Conservation (phyloP, 2,888 invertebrate genomes). For the Hypena proboscidalis region DNA sequence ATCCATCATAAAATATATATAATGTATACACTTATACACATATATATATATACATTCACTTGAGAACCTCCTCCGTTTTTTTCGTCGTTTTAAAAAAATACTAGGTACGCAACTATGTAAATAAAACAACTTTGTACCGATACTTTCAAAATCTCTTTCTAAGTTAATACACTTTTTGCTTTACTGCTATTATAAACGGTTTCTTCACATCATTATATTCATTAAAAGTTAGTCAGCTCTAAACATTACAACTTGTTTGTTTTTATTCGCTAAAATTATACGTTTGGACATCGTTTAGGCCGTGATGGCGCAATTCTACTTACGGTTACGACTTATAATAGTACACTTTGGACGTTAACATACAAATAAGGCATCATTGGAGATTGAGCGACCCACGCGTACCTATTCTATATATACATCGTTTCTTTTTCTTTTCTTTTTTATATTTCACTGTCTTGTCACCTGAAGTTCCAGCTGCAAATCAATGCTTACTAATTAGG, state of each 20-base stretch:
- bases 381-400: slow-evolving; percentile 31
- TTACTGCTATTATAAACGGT: slow-evolving; percentile 16
- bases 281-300: slow-evolving; percentile 54
- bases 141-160: not conserved
- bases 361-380: slow-evolving; percentile 63
- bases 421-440: no score
- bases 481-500: no score
- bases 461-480: no score
- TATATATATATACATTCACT: no score
- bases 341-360: slow-evolving; percentile 61
- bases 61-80: no score
- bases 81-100: no score
- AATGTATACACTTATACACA: no score
- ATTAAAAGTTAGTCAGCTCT: slow-evolving; percentile 40
- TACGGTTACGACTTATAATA: slow-evolving; percentile 69
- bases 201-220: slow-evolving; percentile 35
- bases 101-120: no score
- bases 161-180: slow-evolving; percentile 9
- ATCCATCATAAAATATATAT: no score
- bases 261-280: slow-evolving; percentile 71
- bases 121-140: not conserved
- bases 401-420: no score
- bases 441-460: no score
- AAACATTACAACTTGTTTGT: slow-evolving; percentile 54
- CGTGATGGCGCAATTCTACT: slow-evolving; percentile 57